Conservation (phyloP, 1,140 invertebrate genomes). For the Drosophila repleta region DNA sequence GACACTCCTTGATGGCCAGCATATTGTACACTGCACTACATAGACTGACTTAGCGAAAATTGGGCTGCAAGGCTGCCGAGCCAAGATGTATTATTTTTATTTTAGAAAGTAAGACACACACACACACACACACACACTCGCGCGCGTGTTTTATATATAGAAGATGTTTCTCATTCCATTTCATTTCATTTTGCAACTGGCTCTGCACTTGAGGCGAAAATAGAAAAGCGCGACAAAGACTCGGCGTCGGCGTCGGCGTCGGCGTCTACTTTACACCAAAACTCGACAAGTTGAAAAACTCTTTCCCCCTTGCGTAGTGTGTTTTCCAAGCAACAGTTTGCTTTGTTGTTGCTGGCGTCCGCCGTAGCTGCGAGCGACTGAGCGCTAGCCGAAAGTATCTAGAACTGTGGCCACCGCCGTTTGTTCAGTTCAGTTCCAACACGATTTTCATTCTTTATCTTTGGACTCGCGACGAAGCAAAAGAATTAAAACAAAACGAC, state of each 20-base stretch:
- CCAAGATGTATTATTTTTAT: slow-evolving; percentile 48
- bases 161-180: slow-evolving; percentile 25
- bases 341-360: slow-evolving; percentile 49
- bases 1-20: slow-evolving; percentile 81
- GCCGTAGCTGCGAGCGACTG: slow-evolving; percentile 56
- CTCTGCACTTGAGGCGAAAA: slow-evolving; percentile 78
- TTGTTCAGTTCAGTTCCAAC: slow-evolving; percentile 29
- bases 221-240: slow-evolving; percentile 77
- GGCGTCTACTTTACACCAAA: slow-evolving; percentile 63
- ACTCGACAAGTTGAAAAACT: slow-evolving; percentile 37
- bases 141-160: slow-evolving; percentile 50
- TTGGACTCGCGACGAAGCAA: slow-evolving; percentile 63
- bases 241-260: not conserved
- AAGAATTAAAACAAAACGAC: slow-evolving; percentile 81
- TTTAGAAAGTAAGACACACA: slow-evolving; percentile 73
- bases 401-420: slow-evolving; percentile 60
- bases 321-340: slow-evolving; percentile 52
- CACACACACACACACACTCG: not conserved
- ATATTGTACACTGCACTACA: slow-evolving; percentile 43
- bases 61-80: slow-evolving; percentile 24
- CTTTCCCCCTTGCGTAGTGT: slow-evolving; percentile 27
- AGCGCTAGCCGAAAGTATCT: slow-evolving; percentile 79
- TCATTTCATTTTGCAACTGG: slow-evolving; percentile 24
- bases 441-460: slow-evolving; percentile 75
- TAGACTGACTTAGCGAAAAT: slow-evolving; percentile 31